Base-by-base conservation (phyloP, 2,797 vertebrate genomes). In the Pelobates cultripes region DNA sequence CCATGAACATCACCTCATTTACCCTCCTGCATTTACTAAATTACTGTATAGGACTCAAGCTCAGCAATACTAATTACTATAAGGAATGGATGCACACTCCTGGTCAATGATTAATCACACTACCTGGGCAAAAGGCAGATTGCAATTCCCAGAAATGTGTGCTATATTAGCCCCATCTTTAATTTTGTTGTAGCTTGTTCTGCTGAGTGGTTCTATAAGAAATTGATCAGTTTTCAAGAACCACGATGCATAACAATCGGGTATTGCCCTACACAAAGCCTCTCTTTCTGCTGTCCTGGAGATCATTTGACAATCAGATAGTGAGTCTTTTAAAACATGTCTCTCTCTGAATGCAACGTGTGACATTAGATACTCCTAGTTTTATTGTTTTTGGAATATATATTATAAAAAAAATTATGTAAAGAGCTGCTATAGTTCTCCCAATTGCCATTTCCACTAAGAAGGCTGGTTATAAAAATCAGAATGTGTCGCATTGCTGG, bases 11-110 rank as follows among this genome's bases (percentile, higher is more conserved):
- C 15, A 14, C 68, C 68, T 70, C 68, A 45, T 45, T 44, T 70
- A 70, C 43, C 68, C 68, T 41, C 12, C 14, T 45, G 68, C 13
- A 6, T 70, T 70, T 70, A 3, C 12, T 70, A 70, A 70, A 44
- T 70, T 70, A 70, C 43, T 47, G 43, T 47, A 47, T 10, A 28
- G 8, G 43, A 45, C 43, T 70, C 68, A n/a, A 44, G 43, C 68
- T 43, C 43, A 45, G 15, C 43, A 68, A 3, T 70, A 17, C 68
- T 70, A 70, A 45, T 70, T 70, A 70, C 68, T 70, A 42, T 45
- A 70, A 15, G 68, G 10, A 47, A 47, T 5, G 45, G 45, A 70
- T 44, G 57, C 4, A 41, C 45, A 14, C 45, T 17, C 43, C 43
- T 6, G 43, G n/a, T 43, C 13, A 45, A 10, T 70, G 41, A 70